phyloP scores from a whole-genome alignment of 2,888 invertebrate genomes.

The Caenorhabditis zanzibari region DNA sequence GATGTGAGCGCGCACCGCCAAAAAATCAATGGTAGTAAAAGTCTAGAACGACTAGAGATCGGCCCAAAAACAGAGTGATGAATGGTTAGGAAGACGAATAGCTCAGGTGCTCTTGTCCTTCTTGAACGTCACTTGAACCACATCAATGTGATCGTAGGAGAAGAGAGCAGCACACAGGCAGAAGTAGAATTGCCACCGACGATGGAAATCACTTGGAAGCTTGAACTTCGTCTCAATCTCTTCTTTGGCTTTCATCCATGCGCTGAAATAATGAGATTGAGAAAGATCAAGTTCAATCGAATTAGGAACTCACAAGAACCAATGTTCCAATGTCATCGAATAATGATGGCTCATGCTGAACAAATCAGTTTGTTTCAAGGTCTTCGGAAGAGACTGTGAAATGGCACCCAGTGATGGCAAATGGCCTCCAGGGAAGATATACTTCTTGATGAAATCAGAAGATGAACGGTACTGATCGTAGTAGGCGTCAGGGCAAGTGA shows the following conservation, averaged over 20 bases:
- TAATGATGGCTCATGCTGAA: constrained; percentile 76
- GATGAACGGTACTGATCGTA: constrained; percentile 77
- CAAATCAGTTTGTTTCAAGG: constrained; percentile 52
- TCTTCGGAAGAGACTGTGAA: constrained; percentile 56
- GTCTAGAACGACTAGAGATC: constrained; percentile 67
- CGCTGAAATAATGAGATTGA: constrained; percentile 61
- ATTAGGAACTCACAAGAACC: constrained; percentile 74
- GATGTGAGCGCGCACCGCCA: constrained; percentile 2
- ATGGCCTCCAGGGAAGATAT: constrained; percentile 82
- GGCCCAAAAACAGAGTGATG: constrained; percentile 33
- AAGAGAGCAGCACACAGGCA: constrained; percentile 78
- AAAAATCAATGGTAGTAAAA: constrained; percentile 49
- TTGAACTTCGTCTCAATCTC: constrained; percentile 65
- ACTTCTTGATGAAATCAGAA: constrained; percentile 81
- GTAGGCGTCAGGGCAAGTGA: constrained; percentile 77
- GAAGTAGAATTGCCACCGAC: constrained; percentile 81
- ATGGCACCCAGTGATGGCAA: constrained; percentile 76
- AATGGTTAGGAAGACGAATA: neutral
- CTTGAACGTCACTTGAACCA: constrained; percentile 72
- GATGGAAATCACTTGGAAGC: constrained; percentile 72
- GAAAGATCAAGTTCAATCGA: neutral
- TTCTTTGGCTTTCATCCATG: constrained; percentile 71
- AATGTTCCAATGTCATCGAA: constrained; percentile 77
- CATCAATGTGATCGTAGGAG: constrained; percentile 76
- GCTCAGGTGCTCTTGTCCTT: constrained; percentile 58